Conservation (phyloP, 2,113 vertebrate species). For the Pongo pygmaeus region DNA sequence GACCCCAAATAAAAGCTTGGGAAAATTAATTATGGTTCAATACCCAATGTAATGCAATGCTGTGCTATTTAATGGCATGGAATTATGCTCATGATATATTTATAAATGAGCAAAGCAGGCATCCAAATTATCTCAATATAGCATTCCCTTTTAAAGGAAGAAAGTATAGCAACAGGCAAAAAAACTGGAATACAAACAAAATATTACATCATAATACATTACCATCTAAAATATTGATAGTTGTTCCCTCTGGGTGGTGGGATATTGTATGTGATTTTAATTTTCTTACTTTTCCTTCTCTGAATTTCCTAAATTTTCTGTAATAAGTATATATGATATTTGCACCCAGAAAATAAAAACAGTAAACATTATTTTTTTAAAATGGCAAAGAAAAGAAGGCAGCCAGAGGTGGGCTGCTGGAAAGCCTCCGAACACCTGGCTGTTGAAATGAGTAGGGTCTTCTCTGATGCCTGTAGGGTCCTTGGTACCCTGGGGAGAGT, state of each 20-base stretch:
- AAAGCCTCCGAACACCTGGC: background rate
- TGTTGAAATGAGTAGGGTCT: background rate
- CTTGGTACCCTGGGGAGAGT: rapidly evolving
- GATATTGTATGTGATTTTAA: background rate
- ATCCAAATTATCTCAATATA: background rate
- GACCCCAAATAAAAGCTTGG: background rate
- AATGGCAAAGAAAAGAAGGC: background rate
- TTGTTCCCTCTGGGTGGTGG: background rate
- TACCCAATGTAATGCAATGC: background rate
- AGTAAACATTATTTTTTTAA: background rate
- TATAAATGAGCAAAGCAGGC: background rate
- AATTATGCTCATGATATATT: background rate
- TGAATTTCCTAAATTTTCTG: background rate
- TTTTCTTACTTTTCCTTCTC: background rate
- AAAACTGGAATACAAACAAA: background rate
- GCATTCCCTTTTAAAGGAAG: background rate
- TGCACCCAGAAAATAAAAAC: background rate
- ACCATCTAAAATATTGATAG: background rate
- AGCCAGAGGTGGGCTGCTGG: background rate
- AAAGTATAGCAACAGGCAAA: background rate
- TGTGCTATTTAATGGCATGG: background rate
- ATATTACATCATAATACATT: too few species aligned
- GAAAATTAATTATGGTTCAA: background rate
- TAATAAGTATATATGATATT: background rate
- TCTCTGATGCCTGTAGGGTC: rapidly evolving